Conservation (phyloP, 2,888 invertebrate species). For the Oscheius onirici region DNA sequence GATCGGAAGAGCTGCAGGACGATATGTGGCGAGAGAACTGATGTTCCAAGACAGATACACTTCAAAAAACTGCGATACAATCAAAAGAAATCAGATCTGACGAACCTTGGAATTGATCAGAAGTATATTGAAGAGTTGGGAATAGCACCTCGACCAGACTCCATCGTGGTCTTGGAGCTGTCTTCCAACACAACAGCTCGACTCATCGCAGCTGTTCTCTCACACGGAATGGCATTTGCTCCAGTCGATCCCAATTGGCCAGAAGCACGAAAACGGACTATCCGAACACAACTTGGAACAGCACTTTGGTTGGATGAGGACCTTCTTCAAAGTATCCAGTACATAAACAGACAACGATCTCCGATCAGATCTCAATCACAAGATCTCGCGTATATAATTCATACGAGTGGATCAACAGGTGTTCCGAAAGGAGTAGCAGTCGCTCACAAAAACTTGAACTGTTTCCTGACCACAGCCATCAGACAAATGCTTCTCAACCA, state of each 20-base stretch:
- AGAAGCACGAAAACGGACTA: slow-evolving; percentile 24
- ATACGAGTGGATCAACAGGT: slow-evolving; percentile 68
- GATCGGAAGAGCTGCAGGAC: background rate
- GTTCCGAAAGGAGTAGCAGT: slow-evolving; percentile 66
- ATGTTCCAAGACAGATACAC: background rate
- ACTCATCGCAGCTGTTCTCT: slow-evolving; percentile 43
- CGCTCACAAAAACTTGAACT: slow-evolving; percentile 44
- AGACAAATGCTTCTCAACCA: slow-evolving; percentile 46
- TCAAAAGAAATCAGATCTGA: background rate
- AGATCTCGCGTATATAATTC: slow-evolving; percentile 59
- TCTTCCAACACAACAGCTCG: slow-evolving; percentile 31
- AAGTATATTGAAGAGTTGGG: slow-evolving; percentile 4
- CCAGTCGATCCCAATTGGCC: slow-evolving; percentile 58
- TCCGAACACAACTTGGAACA: background rate
- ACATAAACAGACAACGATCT: background rate
- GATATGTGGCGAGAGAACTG: background rate
- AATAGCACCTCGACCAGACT: slow-evolving; percentile 32
- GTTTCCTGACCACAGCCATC: slow-evolving; percentile 53
- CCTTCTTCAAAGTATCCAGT: background rate
- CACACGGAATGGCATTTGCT: slow-evolving; percentile 48
- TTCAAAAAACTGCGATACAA: background rate
- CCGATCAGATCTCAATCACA: background rate
- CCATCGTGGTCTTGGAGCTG: slow-evolving; percentile 38
- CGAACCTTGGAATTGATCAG: background rate
- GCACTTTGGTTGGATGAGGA: background rate